These are phyloP conservation scores for Lacerta bilineata DNA, from an alignment of 2,797 vertebrate genomes.

Conservation along the genomic window DNA sequence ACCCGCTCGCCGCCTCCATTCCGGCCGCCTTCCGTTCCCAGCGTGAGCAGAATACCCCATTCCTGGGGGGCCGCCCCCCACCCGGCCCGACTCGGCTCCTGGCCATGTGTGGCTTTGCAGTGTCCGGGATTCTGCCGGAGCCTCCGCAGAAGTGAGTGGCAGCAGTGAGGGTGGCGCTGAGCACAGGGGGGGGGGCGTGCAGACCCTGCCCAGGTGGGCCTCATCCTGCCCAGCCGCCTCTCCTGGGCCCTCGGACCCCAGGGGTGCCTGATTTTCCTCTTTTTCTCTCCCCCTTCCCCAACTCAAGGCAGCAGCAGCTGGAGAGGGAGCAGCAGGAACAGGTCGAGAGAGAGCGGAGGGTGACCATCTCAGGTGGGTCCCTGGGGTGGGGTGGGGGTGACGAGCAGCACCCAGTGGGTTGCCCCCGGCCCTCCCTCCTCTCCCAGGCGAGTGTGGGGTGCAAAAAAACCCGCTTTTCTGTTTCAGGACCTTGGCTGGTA, in stretches of 20 bases:
- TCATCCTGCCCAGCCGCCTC: not conserved
- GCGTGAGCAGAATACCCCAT: fast-evolving
- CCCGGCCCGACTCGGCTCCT: not conserved
- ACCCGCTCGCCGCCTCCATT: not conserved
- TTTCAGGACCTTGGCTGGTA: fast-evolving
- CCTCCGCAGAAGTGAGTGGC: slow-evolving; percentile 10
- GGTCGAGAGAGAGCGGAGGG: slow-evolving; percentile 58
- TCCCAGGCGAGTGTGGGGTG: not conserved
- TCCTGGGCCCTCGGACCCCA: fast-evolving
- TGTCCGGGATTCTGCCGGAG: slow-evolving; percentile 26
- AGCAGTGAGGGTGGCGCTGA: too few species aligned
- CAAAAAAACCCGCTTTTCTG: not conserved
- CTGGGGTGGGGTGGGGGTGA: fast-evolving
- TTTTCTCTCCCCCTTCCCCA: not conserved
- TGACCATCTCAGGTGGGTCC: slow-evolving; percentile 65
- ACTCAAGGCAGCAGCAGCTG: slow-evolving; percentile 45
- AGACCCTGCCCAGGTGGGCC: fast-evolving
- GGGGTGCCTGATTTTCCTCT: too few species aligned
- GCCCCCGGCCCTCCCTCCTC: not conserved
- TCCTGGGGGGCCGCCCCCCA: too few species aligned
- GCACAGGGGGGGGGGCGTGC: too few species aligned
- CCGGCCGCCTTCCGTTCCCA: not conserved
- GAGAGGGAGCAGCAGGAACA: slow-evolving; percentile 52
- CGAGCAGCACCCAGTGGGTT: fast-evolving
- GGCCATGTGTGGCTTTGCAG: slow-evolving; percentile 41